These are phyloP conservation scores for Physeter macrocephalus DNA, from an alignment of 2,113 vertebrate species.

Conservation along the genomic window DNA sequence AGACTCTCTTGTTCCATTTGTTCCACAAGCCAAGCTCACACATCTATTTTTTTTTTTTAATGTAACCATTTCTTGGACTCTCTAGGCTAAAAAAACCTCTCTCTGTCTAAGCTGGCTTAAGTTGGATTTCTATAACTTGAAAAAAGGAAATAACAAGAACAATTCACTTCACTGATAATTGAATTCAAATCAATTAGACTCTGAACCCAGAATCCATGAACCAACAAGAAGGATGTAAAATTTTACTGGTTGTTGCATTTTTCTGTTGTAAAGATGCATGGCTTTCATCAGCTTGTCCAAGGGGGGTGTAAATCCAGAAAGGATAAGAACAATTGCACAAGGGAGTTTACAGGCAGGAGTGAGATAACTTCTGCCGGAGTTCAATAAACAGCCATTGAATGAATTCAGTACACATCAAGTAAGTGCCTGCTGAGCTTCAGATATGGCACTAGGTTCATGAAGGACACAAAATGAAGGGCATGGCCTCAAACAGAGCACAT, in stretches of 20 bases:
- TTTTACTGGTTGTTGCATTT: conserved; percentile 3
- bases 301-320: conserved; percentile 1
- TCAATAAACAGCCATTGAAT: conserved; percentile 54
- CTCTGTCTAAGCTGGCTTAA: not conserved
- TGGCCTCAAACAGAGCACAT: conserved; percentile 31
- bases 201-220: conserved; percentile 20
- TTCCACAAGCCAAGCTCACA: not conserved
- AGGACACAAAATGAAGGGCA: conserved; percentile 11
- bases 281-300: conserved; percentile 58
- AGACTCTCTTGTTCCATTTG: not conserved
- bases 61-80: not conserved
- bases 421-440: conserved; percentile 29
- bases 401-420: not conserved
- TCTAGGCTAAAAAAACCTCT: not conserved
- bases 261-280: conserved; percentile 27
- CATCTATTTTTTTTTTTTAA: not conserved
- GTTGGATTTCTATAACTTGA: conserved; percentile 12
- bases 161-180: conserved; percentile 43
- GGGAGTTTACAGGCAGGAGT: not conserved
- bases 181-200: conserved; percentile 45
- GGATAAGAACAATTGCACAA: not conserved
- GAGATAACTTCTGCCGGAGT: conserved; percentile 34
- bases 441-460: not conserved
- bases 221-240: not conserved
- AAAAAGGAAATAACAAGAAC: not conserved